These are phyloP conservation scores for Philypnodon macrostomus DNA, from an alignment of 2,797 vertebrate species.

Conservation along the genomic window DNA sequence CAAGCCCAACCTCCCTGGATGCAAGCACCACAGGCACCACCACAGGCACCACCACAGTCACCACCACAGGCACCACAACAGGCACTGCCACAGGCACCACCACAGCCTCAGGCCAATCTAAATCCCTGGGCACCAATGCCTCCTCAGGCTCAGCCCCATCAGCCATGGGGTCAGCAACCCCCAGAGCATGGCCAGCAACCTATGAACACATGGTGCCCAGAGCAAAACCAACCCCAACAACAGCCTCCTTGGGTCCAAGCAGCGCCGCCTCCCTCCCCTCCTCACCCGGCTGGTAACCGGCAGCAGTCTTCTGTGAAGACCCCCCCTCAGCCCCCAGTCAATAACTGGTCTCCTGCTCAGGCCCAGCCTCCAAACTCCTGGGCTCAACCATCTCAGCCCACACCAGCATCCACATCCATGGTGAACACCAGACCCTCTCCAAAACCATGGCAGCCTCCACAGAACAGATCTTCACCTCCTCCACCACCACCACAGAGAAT, in stretches of 20 bases:
- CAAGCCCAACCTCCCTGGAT: conserved; percentile 68
- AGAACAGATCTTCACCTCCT: conserved; percentile 49
- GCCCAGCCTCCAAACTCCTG: conserved; percentile 62
- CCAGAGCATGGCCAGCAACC: conserved; percentile 58
- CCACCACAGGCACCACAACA: conserved; percentile 69
- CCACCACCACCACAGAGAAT: conserved; percentile 66
- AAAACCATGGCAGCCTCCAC: conserved; percentile 69
- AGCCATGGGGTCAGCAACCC: conserved; percentile 65
- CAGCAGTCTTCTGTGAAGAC: conserved; percentile 55
- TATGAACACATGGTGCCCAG: conserved; percentile 51
- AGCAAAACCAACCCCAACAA: conserved; percentile 57
- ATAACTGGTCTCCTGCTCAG: conserved; percentile 59
- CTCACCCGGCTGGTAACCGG: conserved; percentile 55
- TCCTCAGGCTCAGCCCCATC: conserved; percentile 58
- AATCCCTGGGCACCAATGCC: conserved; percentile 62
- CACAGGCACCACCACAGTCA: conserved; percentile 50
- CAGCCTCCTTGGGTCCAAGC: conserved; percentile 60
- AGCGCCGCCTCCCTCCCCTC: conserved; percentile 42
- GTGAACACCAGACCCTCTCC: conserved; percentile 65
- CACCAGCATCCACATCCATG: conserved; percentile 63
- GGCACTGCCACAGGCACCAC: conserved; percentile 49
- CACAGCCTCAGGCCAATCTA: conserved; percentile 65
- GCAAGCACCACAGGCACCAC: conserved; percentile 52
- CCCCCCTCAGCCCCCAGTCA: conserved; percentile 47
- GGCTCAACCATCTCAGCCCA: conserved; percentile 74